Evolutionary conservation across 2,113 vertebrate species (phyloP), one percentile per base, ranked within the genome.

Genomic region (Oxyura jamaicensis): DNA sequence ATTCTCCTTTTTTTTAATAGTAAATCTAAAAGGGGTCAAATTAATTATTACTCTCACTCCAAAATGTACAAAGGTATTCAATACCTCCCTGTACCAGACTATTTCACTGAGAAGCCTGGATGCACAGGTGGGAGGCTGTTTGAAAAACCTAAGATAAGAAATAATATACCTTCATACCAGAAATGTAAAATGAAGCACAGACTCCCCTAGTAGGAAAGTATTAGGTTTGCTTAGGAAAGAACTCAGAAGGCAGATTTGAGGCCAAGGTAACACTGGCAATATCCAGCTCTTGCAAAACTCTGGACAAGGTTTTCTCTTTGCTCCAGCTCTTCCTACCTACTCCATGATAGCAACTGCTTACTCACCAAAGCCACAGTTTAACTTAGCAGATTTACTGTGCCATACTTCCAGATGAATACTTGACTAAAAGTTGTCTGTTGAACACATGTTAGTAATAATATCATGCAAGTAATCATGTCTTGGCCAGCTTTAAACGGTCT

Each of bases 1-100:
- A 98, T 94, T 83, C 6, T 89, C 31, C 84, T 72, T 29, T 93
- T 88, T 69, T 11, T 85, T 41, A 59, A 69, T 63, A 39, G 52
- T 28, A 90, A 92, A 88, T 44, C 19, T 80, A 50, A 31, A 31
- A 35, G 25, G 15, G 62, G 35, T 77, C 22, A 53, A 80, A 42
- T 26, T 42, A 22, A 60, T 88, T 53, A 31, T 48, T 82, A 44
- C 35, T 69, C 17, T 77, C 35, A 10, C 11, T 36, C 13, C 65
- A 74, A 81, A 55, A 31, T 5, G 1, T 20, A 29, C 53, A 56
- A 93, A 90, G n/a, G 22, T 91, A 26, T 46, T 33, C 62, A 75
- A 10, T 14, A 50, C 13, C 25, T 90, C 33, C 41, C 31, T 52
- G 1, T 66, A 52, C 21, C 28, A 55, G 80, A 11, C 65, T 90